phyloP scores from a whole-genome alignment of 1,140 invertebrate species.

The Leptinotarsa defecta region DNA sequence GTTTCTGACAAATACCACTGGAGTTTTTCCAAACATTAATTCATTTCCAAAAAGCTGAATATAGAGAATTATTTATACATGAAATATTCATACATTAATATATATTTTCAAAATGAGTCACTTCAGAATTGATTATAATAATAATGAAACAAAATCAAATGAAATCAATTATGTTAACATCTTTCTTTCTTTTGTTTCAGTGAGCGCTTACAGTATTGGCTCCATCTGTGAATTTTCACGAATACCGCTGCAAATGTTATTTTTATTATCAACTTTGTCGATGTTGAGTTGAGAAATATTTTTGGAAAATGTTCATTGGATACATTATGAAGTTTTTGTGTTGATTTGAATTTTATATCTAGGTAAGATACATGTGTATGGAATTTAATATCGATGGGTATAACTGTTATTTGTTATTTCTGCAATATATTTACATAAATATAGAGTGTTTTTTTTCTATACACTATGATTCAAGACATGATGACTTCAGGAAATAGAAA shows the following conservation, averaged over 20 bases:
- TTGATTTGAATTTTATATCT: not conserved
- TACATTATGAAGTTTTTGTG: not conserved
- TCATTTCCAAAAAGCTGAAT: too few relatives aligned
- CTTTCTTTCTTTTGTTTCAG: slow-evolving; percentile 9
- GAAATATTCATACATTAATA: too few relatives aligned
- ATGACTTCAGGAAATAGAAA: too few relatives aligned
- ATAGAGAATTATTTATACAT: too few relatives aligned
- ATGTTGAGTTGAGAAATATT: slow-evolving; percentile 7
- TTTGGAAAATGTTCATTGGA: not conserved
- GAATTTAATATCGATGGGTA: slow-evolving; percentile 1
- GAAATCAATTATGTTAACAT: not conserved
- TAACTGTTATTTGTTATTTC: slow-evolving; percentile 20
- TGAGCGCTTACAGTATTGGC: slow-evolving; percentile 4
- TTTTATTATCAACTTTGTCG: slow-evolving; percentile 7
- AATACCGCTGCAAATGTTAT: not conserved
- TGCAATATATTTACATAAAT: slow-evolving; percentile 18
- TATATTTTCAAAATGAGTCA: too few relatives aligned
- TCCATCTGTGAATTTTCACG: not conserved
- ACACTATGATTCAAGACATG: too few relatives aligned
- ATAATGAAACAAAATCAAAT: too few relatives aligned
- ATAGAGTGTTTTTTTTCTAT: not conserved
- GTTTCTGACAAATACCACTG: too few relatives aligned
- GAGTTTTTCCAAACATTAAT: too few relatives aligned
- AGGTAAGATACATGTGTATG: not conserved
- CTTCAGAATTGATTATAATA: too few relatives aligned